These are phyloP conservation scores for Pluvialis apricaria DNA, from an alignment of 2,113 vertebrate genomes.

Conservation along the genomic window DNA sequence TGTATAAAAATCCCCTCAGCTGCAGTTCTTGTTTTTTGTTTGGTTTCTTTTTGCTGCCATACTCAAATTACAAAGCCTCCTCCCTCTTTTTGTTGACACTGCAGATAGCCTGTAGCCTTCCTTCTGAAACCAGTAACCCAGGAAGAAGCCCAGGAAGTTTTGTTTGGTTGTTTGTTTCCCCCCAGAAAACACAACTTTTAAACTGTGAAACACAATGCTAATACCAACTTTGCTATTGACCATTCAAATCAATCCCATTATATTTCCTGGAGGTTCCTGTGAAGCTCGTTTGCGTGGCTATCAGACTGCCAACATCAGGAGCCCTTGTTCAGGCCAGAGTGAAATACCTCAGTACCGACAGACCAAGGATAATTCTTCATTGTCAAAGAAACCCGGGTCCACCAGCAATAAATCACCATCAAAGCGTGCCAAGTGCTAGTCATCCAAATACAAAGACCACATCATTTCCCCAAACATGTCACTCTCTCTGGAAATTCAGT, in stretches of 20 bases:
- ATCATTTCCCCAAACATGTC: neutral
- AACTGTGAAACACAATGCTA: neutral
- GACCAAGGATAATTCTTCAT: neutral
- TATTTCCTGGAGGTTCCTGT: neutral
- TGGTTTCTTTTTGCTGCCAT: neutral
- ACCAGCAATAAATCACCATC: neutral
- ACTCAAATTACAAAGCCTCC: constrained; percentile 27
- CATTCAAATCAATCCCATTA: neutral
- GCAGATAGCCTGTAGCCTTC: neutral
- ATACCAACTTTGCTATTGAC: neutral
- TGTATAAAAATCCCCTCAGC: neutral
- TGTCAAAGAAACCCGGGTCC: neutral
- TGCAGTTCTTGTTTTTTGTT: neutral
- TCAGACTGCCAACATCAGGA: neutral
- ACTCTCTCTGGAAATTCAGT: neutral
- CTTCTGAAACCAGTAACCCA: neutral
- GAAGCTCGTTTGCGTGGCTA: neutral
- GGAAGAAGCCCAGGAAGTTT: neutral
- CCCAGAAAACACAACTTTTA: neutral
- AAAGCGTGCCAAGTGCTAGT: neutral
- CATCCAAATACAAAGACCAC: neutral
- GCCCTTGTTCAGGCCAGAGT: neutral
- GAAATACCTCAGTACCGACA: neutral
- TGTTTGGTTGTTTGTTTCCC: neutral
- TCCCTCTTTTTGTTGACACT: neutral